A percentile compares a stretch with the other conserved stretches of the same genome.
Conservation (phyloP, 2,888 invertebrate genomes). For the Drosophila mulleri region DNA sequence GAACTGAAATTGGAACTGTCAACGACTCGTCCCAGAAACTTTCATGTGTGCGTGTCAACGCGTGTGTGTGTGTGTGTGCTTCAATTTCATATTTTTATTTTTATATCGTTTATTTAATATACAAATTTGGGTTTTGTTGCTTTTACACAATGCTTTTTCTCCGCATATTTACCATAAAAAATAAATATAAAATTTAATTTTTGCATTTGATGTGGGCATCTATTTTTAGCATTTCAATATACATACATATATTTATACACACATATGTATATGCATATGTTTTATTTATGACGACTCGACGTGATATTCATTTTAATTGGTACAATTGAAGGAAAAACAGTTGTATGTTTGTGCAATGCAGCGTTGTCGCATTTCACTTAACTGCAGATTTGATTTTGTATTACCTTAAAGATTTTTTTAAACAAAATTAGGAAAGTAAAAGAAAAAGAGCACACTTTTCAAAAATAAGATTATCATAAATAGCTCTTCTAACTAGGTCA, state of each 20-base stretch:
- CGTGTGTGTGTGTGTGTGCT: conserved; percentile 24
- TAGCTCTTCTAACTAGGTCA: no score
- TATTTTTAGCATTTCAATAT: conserved; percentile 32
- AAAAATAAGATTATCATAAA: no score
- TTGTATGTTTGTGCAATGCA: not conserved
- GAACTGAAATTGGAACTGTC: conserved; percentile 72
- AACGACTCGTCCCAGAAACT: conserved; percentile 55
- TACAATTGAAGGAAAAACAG: not conserved
- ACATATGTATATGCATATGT: not conserved
- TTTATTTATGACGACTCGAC: conserved; percentile 21
- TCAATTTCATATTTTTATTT: conserved; percentile 51
- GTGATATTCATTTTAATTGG: conserved; percentile 10
- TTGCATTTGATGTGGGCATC: conserved; percentile 4
- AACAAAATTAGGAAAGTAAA: no score
- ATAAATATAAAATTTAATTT: conserved; percentile 26
- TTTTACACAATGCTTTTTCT: conserved; percentile 33
- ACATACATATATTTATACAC: not conserved
- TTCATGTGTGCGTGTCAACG: conserved; percentile 20
- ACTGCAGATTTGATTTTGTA: not conserved
- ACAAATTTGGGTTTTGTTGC: not conserved
- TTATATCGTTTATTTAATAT: conserved; percentile 28
- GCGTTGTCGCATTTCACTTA: conserved; percentile 1
- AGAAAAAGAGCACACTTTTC: no score
- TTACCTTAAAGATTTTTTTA: not conserved
- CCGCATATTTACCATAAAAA: conserved; percentile 37